Evolutionary conservation across 2,797 vertebrate genomes (phyloP), one percentile per base, ranked within the genome.

Genomic region (Siniperca obscura): DNA sequence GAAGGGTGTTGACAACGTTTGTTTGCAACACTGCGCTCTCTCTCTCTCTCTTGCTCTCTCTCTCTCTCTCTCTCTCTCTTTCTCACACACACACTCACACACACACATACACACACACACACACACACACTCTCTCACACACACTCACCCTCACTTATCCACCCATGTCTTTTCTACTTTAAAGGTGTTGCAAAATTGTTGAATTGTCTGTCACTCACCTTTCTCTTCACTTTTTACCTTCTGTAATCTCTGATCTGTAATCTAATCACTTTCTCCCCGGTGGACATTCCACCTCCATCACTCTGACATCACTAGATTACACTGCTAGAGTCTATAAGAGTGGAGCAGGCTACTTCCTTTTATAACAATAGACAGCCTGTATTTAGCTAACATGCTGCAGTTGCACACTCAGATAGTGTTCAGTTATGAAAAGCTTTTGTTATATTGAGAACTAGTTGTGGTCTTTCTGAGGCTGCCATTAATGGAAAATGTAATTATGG

Each of bases 161-260:
- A 14, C 40, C 52, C n/a, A 13, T 8, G 30, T 9, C 34, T 72
- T 77, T 67, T 30, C 10, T 50, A n/a, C 57, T 72, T 62, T n/a
- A 27, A 64, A 79, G 61, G 13, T 76, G 44, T 60, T 77, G 52
- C 74, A 66, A 74, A 81, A 61, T 60, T 12, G 36, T 67, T 66
- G n/a, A 53, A 86, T 89, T 61, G 42, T 85, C 56, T 78, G 52
- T 65, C 64, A 40, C 27, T 38, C 62, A 68, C n/a, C 60, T 82
- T 77, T 74, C 53, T 75, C 81, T 66, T 80, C 25, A 64, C 64
- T 83, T 80, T 80, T 90, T 88, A 64, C 76, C 59, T 77, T 80
- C 44, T 76, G 78, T 78, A 67, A 85, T 83, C 80, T 75, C 52
- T 21, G 60, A 34, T 71, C 65, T n/a, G 77, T 53, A 36, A 79